These are phyloP conservation scores for Serilophus lunatus DNA, from an alignment of 2,113 vertebrate genomes.

Conservation along the genomic window DNA sequence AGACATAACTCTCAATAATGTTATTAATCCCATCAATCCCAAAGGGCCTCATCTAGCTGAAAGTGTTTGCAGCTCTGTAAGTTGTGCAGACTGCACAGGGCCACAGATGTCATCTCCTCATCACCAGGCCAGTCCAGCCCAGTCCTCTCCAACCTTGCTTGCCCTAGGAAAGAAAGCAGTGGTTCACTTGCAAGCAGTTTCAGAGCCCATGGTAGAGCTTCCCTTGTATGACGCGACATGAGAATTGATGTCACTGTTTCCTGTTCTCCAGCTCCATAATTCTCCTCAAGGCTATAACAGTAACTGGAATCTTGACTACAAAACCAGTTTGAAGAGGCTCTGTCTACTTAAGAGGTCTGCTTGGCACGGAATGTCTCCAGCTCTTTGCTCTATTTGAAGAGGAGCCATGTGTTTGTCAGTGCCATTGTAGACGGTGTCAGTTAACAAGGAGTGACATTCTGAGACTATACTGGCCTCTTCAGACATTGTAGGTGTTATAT, in stretches of 20 bases:
- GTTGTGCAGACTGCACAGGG: background rate
- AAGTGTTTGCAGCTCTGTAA: background rate
- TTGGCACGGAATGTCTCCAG: background rate
- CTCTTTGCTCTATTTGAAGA: background rate
- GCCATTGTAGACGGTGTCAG: background rate
- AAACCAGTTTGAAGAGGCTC: background rate
- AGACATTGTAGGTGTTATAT: background rate
- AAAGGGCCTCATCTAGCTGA: background rate
- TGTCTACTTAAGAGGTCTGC: background rate
- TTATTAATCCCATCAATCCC: constrained; percentile 1
- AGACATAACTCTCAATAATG: background rate
- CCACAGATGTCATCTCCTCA: background rate
- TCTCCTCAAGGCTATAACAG: background rate
- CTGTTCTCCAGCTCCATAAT: background rate
- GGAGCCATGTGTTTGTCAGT: background rate
- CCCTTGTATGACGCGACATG: fast-evolving
- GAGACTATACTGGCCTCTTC: background rate
- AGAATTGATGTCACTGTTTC: background rate
- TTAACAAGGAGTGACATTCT: background rate
- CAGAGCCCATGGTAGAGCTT: fast-evolving
- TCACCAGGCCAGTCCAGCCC: background rate
- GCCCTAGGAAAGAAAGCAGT: background rate
- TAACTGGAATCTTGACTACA: background rate
- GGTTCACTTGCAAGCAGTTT: background rate
- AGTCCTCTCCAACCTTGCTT: background rate